These are phyloP conservation scores for Metaphire vulgaris DNA, from an alignment of 1,140 invertebrate species.

Conservation along the genomic window DNA sequence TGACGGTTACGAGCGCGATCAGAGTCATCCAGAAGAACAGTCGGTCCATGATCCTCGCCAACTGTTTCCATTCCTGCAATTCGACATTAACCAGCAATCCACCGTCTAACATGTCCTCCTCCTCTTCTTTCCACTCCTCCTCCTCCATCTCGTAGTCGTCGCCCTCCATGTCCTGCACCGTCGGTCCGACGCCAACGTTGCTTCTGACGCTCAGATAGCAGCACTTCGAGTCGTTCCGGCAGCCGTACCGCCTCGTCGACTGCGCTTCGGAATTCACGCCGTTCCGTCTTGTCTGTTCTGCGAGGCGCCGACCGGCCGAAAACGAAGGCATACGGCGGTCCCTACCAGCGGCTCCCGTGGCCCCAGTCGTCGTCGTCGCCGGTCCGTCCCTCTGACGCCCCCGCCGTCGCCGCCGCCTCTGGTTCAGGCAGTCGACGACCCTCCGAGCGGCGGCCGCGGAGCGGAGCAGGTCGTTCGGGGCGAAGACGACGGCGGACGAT, in stretches of 20 bases:
- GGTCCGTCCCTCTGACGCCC: neutral
- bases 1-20: neutral
- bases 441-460: neutral
- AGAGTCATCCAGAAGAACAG: slow-evolving; percentile 25
- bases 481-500: neutral
- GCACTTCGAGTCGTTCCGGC: too few species aligned
- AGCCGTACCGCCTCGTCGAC: neutral
- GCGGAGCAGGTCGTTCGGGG: neutral
- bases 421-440: neutral
- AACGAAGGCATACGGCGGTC: neutral
- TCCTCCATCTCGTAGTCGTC: too few species aligned
- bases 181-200: neutral
- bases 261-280: neutral
- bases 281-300: neutral
- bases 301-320: neutral
- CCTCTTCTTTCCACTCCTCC: too few species aligned
- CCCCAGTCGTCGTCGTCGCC: neutral
- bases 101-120: neutral
- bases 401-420: neutral
- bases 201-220: neutral
- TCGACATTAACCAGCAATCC: neutral
- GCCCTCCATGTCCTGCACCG: neutral
- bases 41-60: slow-evolving; percentile 21
- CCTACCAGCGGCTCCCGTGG: too few species aligned
- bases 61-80: slow-evolving; percentile 19